Conservation (phyloP, 2,113 vertebrate species). For the Actenoides lindsayi region DNA sequence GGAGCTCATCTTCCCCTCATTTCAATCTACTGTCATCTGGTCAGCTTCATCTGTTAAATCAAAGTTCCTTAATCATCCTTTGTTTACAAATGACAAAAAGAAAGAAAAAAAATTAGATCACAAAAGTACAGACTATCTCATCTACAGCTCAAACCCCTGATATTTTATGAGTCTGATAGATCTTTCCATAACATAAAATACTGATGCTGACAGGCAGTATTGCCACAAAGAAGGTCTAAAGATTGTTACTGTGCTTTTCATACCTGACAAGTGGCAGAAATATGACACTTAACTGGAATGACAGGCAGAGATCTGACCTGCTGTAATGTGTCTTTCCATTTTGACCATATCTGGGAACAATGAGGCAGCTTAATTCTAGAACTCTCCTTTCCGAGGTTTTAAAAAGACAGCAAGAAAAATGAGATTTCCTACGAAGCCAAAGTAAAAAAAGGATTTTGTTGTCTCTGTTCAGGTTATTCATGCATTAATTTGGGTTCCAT, state of each 20-base stretch:
- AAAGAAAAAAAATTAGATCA: not conserved
- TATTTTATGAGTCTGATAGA: constrained; percentile 22
- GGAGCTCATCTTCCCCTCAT: not conserved
- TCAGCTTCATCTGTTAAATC: not conserved
- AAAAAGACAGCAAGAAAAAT: not conserved
- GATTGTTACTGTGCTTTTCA: constrained; percentile 48
- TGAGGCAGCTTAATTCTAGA: not conserved
- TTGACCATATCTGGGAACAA: not conserved
- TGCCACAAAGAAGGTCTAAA: constrained; percentile 25
- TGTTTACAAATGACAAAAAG: constrained; percentile 15
- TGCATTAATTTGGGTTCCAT: not conserved
- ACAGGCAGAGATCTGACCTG: constrained; percentile 49
- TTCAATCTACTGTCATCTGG: not conserved
- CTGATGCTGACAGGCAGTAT: constrained; percentile 18
- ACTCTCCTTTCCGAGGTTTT: not conserved
- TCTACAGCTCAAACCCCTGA: not conserved
- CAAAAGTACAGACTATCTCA: not conserved
- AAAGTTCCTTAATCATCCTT: not conserved
- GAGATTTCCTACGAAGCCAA: not conserved
- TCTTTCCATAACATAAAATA: constrained; percentile 17
- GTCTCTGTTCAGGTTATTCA: not conserved
- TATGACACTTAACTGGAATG: constrained; percentile 52
- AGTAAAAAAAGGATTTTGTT: not conserved
- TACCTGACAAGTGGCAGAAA: constrained; percentile 57
- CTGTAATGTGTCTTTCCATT: constrained; percentile 45